Evolutionary conservation across 2,113 vertebrate genomes (phyloP).

Genomic region (Laterallus jamaicensis): DNA sequence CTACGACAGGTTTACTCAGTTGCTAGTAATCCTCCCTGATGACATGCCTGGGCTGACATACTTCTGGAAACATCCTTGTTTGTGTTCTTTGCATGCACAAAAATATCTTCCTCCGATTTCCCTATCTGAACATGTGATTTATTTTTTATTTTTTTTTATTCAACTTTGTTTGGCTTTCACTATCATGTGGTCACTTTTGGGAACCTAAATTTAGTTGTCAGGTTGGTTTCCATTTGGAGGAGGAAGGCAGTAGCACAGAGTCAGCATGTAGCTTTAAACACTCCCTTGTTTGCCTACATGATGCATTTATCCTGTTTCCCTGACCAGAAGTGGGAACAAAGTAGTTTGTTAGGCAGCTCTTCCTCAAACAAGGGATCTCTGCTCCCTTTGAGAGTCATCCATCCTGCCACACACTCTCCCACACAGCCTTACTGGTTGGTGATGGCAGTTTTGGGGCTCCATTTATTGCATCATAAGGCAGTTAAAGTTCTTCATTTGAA

Average conservation of each 20-base stretch:
- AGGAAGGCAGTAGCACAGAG: background rate
- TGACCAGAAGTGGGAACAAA: background rate
- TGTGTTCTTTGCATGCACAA: background rate
- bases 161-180: background rate
- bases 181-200: background rate
- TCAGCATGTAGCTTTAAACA: background rate
- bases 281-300: background rate
- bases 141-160: background rate
- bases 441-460: background rate
- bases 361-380: background rate
- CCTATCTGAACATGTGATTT: background rate
- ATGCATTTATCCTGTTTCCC: background rate
- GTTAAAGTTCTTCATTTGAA: background rate
- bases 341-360: background rate
- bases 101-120: background rate
- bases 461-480: background rate
- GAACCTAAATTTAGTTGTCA: background rate
- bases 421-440: background rate
- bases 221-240: background rate
- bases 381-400: background rate
- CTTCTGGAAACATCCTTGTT: background rate
- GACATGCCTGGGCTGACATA: background rate
- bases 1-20: background rate
- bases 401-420: background rate
- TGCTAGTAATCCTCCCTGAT: background rate